Evolutionary conservation across 2,113 vertebrate species (phyloP), one percentile per base, ranked within the genome.

Genomic region (Oriolus oriolus): DNA sequence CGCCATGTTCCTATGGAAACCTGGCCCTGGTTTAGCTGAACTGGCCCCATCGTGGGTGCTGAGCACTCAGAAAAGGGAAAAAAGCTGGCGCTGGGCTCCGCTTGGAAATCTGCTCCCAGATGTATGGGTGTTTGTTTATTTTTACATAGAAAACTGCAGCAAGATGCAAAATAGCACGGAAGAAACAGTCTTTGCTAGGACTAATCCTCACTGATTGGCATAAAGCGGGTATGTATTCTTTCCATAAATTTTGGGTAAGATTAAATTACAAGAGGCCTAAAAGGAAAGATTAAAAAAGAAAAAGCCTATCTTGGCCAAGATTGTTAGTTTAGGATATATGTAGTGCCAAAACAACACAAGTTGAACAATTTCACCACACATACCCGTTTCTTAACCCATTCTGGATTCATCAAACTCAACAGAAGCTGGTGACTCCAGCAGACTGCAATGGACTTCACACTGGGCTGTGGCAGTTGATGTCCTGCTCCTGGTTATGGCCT

Each of bases 91-190:
- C 71, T 74, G 79, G 89, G 60, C 64, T 90, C 60, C 0, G 0
- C 68, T 92, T 89, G 68, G 89, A 92, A 94, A 78, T 93, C 89
- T 93, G 76, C 79, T 94, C 90, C 68, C 88, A 96, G 73, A 96
- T 94, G 85, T 94, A 90, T 93, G 90, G 88, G 80, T 86, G 73
- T 68, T 93, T 96, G 68, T 85, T 92, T 95, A 45, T 42, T 84
- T 88, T 78, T 82, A 37, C 37, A 4, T 64, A 96, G 94, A 92
- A 68, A 95, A 82, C 64, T 54, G 57, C 82, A 94, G 35, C 80
- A 89, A 84, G 74, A 95, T 8, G 31, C 77, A 69, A 94, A 92
- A 80, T 49, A 76, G 68, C 64, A 84, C 0, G 3, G 84, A 78
- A 93, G 65, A 82, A 90, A 70, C 37, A 81, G 64, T 42, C 50